Base-by-base conservation (phyloP, 2,888 invertebrate species). In the Drosophila subquinaria region DNA sequence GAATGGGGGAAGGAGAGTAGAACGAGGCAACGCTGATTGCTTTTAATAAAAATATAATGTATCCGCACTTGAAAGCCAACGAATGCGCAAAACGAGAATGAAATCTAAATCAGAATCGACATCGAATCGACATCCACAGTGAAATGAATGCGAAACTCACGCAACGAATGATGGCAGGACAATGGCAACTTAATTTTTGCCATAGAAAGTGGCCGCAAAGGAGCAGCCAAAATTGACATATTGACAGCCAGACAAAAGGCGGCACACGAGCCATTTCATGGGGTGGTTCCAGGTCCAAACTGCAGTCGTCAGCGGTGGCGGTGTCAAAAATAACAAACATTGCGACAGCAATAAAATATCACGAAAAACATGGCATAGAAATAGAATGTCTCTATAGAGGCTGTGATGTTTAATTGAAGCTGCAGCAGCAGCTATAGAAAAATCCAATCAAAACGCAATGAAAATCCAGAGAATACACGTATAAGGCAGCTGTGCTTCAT, bases 31-130 rank as follows among this genome's bases (percentile, higher is more conserved):
- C 68, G 73, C 68, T 76, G 88, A 88, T 89, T 90, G 82, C 85
- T 75, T 85, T 88, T 89, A 89, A 88, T 88, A 90, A 88, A 88
- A 88, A 89, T 90, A 90, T 88, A 83, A 88, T 88, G 86, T 73
- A 65, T 71, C 73, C 76, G 79, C 85, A 90, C 76, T 84, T 48
- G 74, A 76, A 64, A 48, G 57, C 69, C 62, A 68, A 35, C 60
- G 55, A 63, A 63, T 55, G 40, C 67, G 70, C 64, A 60, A 62
- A 67, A 61, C 40, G 68, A 71, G 65, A 61, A 72, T 51, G 40
- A 50, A 71, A 67, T 64, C 52, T 61, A 69, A 76, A 61, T 33
- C 30, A 35, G 65, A 73, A 62, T 67, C 67, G 61, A 71, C 69
- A 80, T 48, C 42, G 42, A 50, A 82, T 48, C 42, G 42, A 50